phyloP scores from a whole-genome alignment of 2,113 vertebrate species.

The Tauraco erythrolophus region DNA sequence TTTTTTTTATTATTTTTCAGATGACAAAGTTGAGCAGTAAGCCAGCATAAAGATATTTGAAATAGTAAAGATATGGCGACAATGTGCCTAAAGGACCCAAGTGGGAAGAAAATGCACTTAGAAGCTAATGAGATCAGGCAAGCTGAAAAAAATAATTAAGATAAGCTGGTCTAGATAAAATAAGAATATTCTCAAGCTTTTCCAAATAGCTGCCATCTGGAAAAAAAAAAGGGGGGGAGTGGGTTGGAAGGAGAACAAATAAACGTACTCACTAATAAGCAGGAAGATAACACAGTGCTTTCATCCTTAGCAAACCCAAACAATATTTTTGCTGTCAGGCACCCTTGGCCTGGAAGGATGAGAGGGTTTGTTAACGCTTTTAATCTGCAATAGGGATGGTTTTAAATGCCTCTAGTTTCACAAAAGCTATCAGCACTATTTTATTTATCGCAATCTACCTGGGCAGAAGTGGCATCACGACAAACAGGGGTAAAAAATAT shows the following conservation, averaged over 20 bases:
- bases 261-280: neutral
- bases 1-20: neutral
- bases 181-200: neutral
- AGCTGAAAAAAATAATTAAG: neutral
- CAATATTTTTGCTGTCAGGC: neutral
- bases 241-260: neutral
- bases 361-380: neutral
- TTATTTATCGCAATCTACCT: neutral
- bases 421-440: neutral
- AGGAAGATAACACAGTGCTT: neutral
- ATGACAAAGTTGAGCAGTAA: neutral
- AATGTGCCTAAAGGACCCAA: neutral
- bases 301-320: neutral
- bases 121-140: neutral
- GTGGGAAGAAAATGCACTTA: neutral
- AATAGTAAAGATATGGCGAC: neutral
- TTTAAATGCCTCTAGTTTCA: neutral
- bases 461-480: neutral
- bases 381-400: neutral
- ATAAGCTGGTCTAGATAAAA: neutral
- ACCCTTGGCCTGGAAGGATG: neutral
- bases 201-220: neutral
- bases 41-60: neutral
- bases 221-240: accelerated
- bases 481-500: accelerated